These are phyloP conservation scores for Actinia tenebrosa DNA, from an alignment of 64 coral and sea anemone genomes.

Conservation along the genomic window DNA sequence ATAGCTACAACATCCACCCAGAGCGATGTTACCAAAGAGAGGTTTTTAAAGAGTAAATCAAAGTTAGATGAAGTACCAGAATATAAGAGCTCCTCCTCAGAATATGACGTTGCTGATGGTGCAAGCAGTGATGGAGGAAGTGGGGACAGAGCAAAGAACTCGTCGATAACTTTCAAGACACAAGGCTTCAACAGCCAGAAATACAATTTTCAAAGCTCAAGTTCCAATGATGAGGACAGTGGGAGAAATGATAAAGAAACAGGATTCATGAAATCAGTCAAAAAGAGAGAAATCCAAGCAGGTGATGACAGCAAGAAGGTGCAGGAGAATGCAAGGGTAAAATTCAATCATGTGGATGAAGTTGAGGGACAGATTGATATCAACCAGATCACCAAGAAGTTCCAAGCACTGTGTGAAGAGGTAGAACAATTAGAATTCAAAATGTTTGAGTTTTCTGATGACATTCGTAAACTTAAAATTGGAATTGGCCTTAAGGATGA, in stretches of 20 bases:
- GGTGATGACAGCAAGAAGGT: not conserved
- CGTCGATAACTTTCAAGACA: not conserved
- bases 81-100: conserved; percentile 39
- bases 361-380: conserved; percentile 52
- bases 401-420: conserved; percentile 61
- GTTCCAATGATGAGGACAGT: not conserved
- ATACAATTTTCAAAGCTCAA: not conserved
- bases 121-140: not conserved
- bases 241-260: not conserved
- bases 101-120: conserved; percentile 15
- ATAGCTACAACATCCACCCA: not conserved
- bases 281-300: not conserved
- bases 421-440: conserved; percentile 78
- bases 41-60: not conserved
- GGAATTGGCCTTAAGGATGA: conserved; percentile 64
- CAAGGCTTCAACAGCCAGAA: not conserved
- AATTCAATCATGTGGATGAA: not conserved
- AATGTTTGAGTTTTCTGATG: conserved; percentile 82
- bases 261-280: not conserved
- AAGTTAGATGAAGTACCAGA: conserved; percentile 56
- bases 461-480: conserved; percentile 74
- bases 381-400: conserved; percentile 46
- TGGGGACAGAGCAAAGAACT: not conserved
- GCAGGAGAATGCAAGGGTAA: not conserved
- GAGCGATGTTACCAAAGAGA: not conserved